These are phyloP conservation scores for Rhynchopsitta pachyrhyncha DNA, from an alignment of 2,113 vertebrate species.

Conservation along the genomic window DNA sequence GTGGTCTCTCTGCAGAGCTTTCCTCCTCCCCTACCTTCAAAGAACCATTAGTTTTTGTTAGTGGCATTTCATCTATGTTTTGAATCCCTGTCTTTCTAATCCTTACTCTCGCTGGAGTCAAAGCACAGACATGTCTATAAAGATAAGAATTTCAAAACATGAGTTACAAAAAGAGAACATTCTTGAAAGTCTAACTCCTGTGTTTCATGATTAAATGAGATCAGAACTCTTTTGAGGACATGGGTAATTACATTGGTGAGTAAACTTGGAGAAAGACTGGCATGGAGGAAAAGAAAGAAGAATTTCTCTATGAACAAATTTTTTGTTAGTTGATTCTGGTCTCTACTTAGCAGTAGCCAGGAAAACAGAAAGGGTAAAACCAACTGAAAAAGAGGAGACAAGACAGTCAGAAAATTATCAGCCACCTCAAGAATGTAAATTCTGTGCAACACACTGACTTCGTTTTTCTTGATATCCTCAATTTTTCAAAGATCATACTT, in stretches of 20 bases:
- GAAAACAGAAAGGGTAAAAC: neutral
- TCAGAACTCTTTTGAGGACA: neutral
- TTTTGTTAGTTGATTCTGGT: neutral
- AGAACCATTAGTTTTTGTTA: neutral
- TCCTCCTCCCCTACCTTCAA: neutral
- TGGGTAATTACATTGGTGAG: neutral
- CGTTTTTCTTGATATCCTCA: neutral
- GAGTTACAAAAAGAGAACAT: neutral
- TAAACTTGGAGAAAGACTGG: neutral
- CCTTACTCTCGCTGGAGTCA: neutral
- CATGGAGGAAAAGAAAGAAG: neutral
- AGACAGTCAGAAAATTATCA: neutral
- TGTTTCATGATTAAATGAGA: constrained; percentile 5
- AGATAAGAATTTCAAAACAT: constrained; percentile 15
- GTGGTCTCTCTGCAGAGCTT: neutral
- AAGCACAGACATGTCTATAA: neutral
- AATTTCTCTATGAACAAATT: neutral
- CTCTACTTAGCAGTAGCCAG: neutral
- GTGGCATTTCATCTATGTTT: neutral
- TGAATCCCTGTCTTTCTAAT: neutral
- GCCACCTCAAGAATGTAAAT: neutral
- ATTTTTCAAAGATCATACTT: neutral
- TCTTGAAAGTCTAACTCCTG: neutral
- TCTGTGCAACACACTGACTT: neutral
- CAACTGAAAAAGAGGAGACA: neutral